These are phyloP conservation scores for Acanthaster planci DNA, from an alignment of 35 echinoderm and acorn worm genomes.

Conservation along the genomic window DNA sequence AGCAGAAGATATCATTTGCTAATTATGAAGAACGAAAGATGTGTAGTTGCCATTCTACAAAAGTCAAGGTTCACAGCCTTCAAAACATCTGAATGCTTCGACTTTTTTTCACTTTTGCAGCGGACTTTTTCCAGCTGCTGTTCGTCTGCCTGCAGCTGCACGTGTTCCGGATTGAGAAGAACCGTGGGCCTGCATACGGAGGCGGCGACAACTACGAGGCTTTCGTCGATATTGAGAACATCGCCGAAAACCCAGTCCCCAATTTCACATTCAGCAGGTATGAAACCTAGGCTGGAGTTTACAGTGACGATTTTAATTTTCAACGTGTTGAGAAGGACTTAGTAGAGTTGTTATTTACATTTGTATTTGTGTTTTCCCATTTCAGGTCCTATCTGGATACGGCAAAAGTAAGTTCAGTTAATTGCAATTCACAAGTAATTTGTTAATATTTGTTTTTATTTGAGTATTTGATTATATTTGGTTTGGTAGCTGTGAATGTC, in stretches of 20 bases:
- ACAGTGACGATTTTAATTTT: too few relatives aligned
- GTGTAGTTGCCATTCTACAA: too few relatives aligned
- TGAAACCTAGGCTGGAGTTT: too few relatives aligned
- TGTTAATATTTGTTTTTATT: too few relatives aligned
- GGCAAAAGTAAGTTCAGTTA: slow-evolving; percentile 53
- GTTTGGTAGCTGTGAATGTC: too few relatives aligned
- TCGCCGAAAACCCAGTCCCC: slow-evolving; percentile 78
- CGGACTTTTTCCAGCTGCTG: slow-evolving; percentile 94
- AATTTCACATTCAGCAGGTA: slow-evolving; percentile 91
- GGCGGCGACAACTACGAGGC: slow-evolving; percentile 91
- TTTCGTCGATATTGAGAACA: slow-evolving; percentile 69
- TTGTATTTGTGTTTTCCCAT: slow-evolving; percentile 20
- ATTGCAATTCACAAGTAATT: too few relatives aligned
- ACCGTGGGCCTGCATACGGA: slow-evolving; percentile 15
- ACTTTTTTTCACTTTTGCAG: slow-evolving; percentile 32
- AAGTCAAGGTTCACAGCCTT: too few relatives aligned
- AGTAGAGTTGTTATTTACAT: not conserved
- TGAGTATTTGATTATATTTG: too few relatives aligned
- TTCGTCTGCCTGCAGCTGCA: slow-evolving; percentile 92
- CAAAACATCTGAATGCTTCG: not conserved
- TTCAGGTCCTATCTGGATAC: slow-evolving; percentile 85
- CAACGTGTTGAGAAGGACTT: too few relatives aligned
- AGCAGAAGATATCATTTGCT: too few relatives aligned
- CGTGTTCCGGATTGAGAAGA: slow-evolving; percentile 76
- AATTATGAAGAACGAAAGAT: too few relatives aligned